These are phyloP conservation scores for Drosophila setifemur DNA, from an alignment of 1,140 invertebrate genomes.

Conservation along the genomic window DNA sequence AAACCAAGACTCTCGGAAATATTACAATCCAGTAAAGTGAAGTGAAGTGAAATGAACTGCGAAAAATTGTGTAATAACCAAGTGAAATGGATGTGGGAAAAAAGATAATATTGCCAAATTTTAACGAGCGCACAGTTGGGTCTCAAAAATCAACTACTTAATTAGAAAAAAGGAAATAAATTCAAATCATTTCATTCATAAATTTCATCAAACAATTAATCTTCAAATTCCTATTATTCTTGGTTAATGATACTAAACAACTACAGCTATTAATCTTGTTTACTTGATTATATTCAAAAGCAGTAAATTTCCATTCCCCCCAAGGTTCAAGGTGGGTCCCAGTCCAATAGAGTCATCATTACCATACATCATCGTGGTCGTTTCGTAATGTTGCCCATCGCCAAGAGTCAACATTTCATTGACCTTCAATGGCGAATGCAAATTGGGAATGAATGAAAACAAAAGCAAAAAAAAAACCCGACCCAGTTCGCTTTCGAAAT, in stretches of 20 bases:
- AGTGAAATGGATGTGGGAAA: constrained; percentile 44
- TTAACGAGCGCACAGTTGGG: constrained; percentile 10
- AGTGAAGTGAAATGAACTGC: constrained; percentile 74
- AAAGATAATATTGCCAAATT: constrained; percentile 22
- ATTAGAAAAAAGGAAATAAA: background rate
- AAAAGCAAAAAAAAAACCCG: constrained; percentile 30
- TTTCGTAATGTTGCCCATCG: constrained; percentile 49
- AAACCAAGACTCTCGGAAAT: constrained; percentile 10
- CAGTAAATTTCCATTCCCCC: no score
- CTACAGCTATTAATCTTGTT: no score
- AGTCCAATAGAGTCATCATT: constrained; percentile 24
- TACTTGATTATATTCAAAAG: no score
- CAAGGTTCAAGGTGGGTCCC: constrained; percentile 14
- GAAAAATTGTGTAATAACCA: constrained; percentile 56
- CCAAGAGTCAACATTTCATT: constrained; percentile 65
- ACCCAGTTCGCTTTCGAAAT: constrained; percentile 37
- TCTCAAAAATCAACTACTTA: no score
- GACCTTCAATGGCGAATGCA: constrained; percentile 63
- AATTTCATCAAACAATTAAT: background rate
- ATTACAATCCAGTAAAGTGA: constrained; percentile 19
- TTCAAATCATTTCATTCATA: background rate
- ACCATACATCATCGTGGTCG: constrained; percentile 36
- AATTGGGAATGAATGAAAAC: constrained; percentile 63
- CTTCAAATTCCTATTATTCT: background rate
- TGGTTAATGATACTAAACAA: no score